Base-by-base conservation (phyloP, 2,888 invertebrate species). In the Acholoe squamosa region DNA sequence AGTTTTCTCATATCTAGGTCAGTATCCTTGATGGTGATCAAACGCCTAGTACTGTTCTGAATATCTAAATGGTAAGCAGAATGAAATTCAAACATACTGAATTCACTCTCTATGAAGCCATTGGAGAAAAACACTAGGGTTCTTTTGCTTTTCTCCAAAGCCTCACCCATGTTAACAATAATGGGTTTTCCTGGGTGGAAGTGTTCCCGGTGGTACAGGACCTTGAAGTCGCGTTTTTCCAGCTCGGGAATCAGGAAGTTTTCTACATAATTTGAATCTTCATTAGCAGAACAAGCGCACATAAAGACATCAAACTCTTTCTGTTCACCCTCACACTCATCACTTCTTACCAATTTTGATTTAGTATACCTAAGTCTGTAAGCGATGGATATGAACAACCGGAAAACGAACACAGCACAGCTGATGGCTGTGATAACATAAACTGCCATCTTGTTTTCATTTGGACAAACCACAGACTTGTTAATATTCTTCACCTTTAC, bases 151-250 rank as follows among this genome's bases (percentile, higher is more conserved):
- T 71, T 71, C 31, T 71, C 71, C 5, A 71, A n/a, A 28, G n/a
- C 19, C 14, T 71, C 71, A n/a, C 14, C 0, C 31, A 71, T 71
- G 31, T 71, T 71, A 1, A 71, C 71, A 71, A 1, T 1, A 25
- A 71, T 71, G 14, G 71, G 71, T 71, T 71, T 71, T 28, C 71
- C 71, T 71, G n/a, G n/a, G 25, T 71, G 71, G 25, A 71, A 71
- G 71, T 71, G 25, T 14, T n/a, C 31, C 3, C 71, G 71, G 25
- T 71, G 71, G 71, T 28, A 71, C 7, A 22, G 25, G 5, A 71
- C 71, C 25, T 71, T 5, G 25, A 71, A 71, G 25, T 25, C 71
- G 28, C 31, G 25, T n/a, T 71, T 14, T 25, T 71, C 71, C 0
- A 71, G 71, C 16, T 71, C 28, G 3, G 28, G 71, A 14, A 71